phyloP scores from a whole-genome alignment of 1,140 invertebrate genomes.

The Coenobita brevimanus region DNA sequence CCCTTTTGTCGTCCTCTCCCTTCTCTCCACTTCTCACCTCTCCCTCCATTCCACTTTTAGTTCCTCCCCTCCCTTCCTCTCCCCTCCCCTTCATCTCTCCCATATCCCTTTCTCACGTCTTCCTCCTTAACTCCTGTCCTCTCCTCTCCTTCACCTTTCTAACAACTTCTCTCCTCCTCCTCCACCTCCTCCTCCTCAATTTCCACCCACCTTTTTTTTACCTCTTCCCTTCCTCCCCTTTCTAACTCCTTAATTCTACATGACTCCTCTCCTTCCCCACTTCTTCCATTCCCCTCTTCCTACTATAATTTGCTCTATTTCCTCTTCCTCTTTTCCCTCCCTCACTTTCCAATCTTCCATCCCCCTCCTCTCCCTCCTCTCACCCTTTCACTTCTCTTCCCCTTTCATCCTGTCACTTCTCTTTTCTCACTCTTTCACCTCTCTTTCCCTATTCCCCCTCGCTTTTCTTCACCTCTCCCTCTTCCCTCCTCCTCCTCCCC shows the following conservation, averaged over 20 bases:
- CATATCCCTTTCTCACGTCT: not conserved
- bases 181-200: not conserved
- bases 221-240: not conserved
- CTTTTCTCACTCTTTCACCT: not conserved
- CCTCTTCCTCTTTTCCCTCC: not conserved
- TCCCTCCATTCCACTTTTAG: not conserved
- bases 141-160: not conserved
- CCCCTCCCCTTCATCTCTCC: not conserved
- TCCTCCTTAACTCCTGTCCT: not conserved
- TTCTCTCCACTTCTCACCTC: not conserved
- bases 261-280: not conserved
- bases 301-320: not conserved
- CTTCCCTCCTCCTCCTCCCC: not conserved
- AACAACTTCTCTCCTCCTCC: not conserved
- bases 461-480: not conserved
- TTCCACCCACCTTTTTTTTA: not conserved
- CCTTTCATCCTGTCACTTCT: not conserved
- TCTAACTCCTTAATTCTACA: not conserved
- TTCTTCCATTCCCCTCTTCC: not conserved
- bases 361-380: constrained; percentile 1
- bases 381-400: not conserved
- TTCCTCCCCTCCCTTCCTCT: constrained; percentile 1
- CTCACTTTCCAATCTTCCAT: too few relatives aligned
- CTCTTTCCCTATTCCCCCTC: too few relatives aligned
- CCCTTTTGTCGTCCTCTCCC: not conserved